A percentile compares a stretch with the other conserved stretches of the same genome.
Evolutionary conservation across 2,113 vertebrate genomes (phyloP).

Genomic region (Gallinago media): DNA sequence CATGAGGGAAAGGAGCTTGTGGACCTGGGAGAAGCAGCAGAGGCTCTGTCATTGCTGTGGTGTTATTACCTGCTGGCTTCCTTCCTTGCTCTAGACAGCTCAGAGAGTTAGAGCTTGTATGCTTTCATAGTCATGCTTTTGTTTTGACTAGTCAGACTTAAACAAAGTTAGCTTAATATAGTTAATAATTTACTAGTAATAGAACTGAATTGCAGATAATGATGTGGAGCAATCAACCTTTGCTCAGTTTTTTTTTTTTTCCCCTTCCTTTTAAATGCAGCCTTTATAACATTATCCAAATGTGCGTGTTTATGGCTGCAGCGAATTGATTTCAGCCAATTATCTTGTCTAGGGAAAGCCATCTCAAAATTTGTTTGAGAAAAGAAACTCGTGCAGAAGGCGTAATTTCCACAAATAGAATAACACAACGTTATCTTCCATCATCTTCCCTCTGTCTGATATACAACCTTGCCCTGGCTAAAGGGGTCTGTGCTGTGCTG

Average conservation of each 20-base stretch:
- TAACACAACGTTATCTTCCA: background rate
- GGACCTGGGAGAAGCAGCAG: background rate
- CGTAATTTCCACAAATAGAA: background rate
- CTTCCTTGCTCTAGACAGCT: background rate
- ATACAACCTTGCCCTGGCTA: background rate
- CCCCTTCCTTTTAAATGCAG: background rate
- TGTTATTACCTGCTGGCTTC: background rate
- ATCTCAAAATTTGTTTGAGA: background rate
- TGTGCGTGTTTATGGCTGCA: background rate
- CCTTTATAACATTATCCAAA: background rate
- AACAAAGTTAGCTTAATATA: background rate
- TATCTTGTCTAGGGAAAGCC: background rate
- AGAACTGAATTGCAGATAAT: conserved; percentile 18
- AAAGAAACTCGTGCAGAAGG: background rate
- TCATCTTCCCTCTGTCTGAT: background rate
- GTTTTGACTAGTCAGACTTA: background rate
- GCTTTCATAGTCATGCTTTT: background rate
- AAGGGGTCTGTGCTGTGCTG: background rate
- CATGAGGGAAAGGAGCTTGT: background rate
- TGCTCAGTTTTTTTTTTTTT: background rate
- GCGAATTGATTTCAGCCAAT: background rate
- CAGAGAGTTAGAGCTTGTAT: background rate
- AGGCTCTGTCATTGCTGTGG: background rate
- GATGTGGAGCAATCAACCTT: conserved; percentile 36
- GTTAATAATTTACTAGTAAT: conserved; percentile 58